Evolutionary conservation across 2,888 invertebrate genomes (phyloP).

Genomic region (Clitarchus hookeri): DNA sequence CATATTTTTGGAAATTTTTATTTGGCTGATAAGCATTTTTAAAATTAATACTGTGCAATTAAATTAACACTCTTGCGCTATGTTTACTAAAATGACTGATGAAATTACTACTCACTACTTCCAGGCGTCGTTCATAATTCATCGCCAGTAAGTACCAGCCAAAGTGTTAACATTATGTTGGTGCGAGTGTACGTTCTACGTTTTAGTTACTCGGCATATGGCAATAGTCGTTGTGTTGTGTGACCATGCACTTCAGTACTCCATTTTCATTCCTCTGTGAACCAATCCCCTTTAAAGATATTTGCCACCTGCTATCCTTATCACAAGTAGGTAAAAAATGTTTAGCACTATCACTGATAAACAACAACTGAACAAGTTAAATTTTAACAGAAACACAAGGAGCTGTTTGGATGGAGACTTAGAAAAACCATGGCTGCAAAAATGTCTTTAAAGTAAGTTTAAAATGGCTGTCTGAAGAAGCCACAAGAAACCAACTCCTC

Average conservation of each 20-base stretch:
- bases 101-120: not conserved
- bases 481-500: no score
- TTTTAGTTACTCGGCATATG: not conserved
- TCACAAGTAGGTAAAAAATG: not conserved
- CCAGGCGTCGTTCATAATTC: not conserved
- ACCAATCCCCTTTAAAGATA: not conserved
- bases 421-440: not conserved
- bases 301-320: not conserved
- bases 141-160: not conserved
- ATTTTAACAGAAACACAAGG: not conserved
- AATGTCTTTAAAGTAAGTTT: not conserved
- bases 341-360: not conserved
- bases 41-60: not conserved
- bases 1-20: not conserved
- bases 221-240: not conserved
- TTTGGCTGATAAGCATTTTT: not conserved
- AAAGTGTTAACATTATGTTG: not conserved
- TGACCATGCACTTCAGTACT: not conserved
- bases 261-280: not conserved
- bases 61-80: not conserved
- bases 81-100: conserved; percentile 5
- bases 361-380: not conserved
- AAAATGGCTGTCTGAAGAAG: no score
- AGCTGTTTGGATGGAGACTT: not conserved
- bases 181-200: not conserved